phyloP scores from a whole-genome alignment of 1,140 invertebrate genomes.

The Drosophila murphyi region DNA sequence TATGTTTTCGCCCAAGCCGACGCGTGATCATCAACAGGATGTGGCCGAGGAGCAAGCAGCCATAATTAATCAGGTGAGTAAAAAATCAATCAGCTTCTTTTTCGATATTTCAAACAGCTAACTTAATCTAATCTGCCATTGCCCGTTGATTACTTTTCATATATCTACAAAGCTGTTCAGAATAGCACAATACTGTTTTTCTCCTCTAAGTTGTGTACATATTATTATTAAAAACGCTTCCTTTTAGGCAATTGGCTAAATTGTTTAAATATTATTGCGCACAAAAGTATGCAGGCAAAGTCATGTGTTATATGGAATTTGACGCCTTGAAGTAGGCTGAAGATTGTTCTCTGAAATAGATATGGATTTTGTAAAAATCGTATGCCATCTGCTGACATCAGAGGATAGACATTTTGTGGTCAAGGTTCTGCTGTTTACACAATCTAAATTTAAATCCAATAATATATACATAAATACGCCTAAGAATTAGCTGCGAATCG shows the following conservation, averaged over 20 bases:
- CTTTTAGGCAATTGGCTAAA: too few species aligned
- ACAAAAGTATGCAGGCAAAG: constrained; percentile 37
- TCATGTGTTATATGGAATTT: not conserved
- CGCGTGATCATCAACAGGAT: constrained; percentile 84
- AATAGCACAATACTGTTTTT: not conserved
- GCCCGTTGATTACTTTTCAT: too few species aligned
- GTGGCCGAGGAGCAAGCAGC: constrained; percentile 81
- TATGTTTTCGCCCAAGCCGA: constrained; percentile 76
- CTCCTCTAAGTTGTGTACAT: not conserved
- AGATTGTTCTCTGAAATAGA: constrained; percentile 19
- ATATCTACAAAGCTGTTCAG: too few species aligned
- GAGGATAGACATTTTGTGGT: constrained; percentile 67
- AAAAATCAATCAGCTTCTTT: not conserved
- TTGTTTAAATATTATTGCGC: not conserved
- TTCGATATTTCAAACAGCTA: too few species aligned
- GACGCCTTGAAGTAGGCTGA: constrained; percentile 1
- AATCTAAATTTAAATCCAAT: constrained; percentile 62
- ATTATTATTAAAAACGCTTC: too few species aligned
- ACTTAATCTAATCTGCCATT: too few species aligned
- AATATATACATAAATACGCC: constrained; percentile 1
- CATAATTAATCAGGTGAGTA: constrained; percentile 84
- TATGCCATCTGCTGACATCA: constrained; percentile 70
- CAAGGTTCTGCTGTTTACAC: constrained; percentile 71
- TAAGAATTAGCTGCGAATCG: constrained; percentile 33
- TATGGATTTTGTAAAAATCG: constrained; percentile 42